Evolutionary conservation across 1,140 invertebrate genomes (phyloP).

Genomic region (Aphis craccivora): DNA sequence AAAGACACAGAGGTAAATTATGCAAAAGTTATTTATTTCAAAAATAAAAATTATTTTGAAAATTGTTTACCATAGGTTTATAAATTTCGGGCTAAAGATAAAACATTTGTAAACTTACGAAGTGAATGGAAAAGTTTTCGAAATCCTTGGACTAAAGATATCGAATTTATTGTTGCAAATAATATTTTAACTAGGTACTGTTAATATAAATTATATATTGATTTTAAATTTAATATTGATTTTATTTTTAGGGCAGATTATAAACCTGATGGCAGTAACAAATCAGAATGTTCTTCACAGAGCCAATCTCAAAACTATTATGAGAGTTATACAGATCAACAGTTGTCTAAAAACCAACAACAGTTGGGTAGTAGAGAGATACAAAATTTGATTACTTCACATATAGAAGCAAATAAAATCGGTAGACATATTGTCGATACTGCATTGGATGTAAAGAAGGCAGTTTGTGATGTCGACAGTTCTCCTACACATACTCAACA

Average conservation of each 20-base stretch:
- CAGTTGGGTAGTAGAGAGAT: conserved; percentile 66
- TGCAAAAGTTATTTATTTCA: not conserved
- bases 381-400: conserved; percentile 74
- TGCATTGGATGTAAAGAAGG: conserved; percentile 69
- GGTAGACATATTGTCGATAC: conserved; percentile 80
- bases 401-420: conserved; percentile 82
- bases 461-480: conserved; percentile 65
- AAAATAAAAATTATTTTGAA: not conserved
- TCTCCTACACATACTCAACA: conserved; percentile 64
- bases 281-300: conserved; percentile 62
- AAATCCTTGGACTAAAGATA: conserved; percentile 92
- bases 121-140: conserved; percentile 87
- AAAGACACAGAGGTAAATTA: conserved; percentile 29
- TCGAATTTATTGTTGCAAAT: conserved; percentile 86
- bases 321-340: conserved; percentile 66
- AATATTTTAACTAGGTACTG: conserved; percentile 76
- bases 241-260: conserved; percentile 66
- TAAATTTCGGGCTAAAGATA: conserved; percentile 81
- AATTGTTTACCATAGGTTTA: conserved; percentile 68
- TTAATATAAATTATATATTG: not conserved
- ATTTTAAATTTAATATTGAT: not conserved
- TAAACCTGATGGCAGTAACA: conserved; percentile 67
- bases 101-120: conserved; percentile 75
- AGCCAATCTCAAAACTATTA: conserved; percentile 62
- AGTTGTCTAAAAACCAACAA: conserved; percentile 35